phyloP scores from a whole-genome alignment of 2,888 invertebrate species.

The Ganaspis brasiliensis region DNA sequence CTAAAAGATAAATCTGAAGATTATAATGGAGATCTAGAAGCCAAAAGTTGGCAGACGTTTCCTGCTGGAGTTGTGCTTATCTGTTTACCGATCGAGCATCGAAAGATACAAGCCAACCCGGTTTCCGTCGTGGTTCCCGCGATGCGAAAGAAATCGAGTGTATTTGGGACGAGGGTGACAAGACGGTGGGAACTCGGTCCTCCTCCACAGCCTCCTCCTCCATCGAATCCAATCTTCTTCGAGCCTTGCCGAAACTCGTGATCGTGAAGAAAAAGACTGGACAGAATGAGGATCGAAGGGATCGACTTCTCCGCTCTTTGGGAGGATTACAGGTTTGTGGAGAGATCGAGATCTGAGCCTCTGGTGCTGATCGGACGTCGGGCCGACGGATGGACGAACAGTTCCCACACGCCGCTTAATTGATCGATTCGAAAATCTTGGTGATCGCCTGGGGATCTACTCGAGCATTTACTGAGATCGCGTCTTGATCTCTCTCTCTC shows the following conservation, averaged over 20 bases:
- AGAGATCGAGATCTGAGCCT: conserved; percentile 78
- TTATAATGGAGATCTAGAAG: conserved; percentile 50
- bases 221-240: conserved; percentile 27
- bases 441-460: conserved; percentile 76
- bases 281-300: conserved; percentile 56
- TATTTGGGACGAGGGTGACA: conserved; percentile 60
- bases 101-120: conserved; percentile 69
- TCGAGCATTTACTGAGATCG: conserved; percentile 69
- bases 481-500: conserved; percentile 54
- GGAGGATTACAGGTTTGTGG: conserved; percentile 80
- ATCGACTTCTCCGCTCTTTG: conserved; percentile 62
- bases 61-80: conserved; percentile 58
- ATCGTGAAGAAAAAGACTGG: conserved; percentile 61
- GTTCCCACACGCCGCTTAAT: conserved; percentile 81
- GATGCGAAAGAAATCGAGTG: conserved; percentile 58
- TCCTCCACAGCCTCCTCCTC: conserved; percentile 33
- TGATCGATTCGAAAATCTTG: conserved; percentile 80
- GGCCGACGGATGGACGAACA: conserved; percentile 69
- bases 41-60: conserved; percentile 59
- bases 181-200: conserved; percentile 60
- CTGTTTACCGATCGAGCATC: conserved; percentile 62
- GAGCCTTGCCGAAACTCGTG: conserved; percentile 57
- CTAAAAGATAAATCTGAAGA: no score
- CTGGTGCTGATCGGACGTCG: conserved; percentile 74
- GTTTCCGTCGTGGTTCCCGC: conserved; percentile 58